Base-by-base conservation (phyloP, 2,888 invertebrate species). In the Caenorhabditis sulstoni region DNA sequence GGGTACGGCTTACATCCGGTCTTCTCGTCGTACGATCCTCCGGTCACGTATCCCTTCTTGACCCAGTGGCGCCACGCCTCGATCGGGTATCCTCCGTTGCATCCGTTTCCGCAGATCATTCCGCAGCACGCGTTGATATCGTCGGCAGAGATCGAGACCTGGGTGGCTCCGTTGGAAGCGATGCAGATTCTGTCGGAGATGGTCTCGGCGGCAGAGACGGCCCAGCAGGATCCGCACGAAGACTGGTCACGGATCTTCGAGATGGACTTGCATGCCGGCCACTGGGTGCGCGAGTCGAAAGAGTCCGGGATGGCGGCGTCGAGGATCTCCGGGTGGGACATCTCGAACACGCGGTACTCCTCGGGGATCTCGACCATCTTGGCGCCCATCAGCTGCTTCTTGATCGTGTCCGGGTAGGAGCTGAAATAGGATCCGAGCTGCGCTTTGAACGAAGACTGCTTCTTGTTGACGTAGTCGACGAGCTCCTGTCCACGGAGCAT, bases 31-130 rank as follows among this genome's bases (percentile, higher is more conserved):
- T 81, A 85, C 71, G 93, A 92, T 0, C 96, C 96, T 45, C 96
- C 96, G 59, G 95, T 95, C 0, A 96, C 96, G 59, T 96, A 92
- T 3, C 96, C 96, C 61, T 93, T 93, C 73, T 93, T 92, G 23
- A 94, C 94, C 94, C 95, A 96, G 91, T 94, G 95, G 59, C 93
- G 92, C 96, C 96, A 96, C 12, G 96, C 96, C 16, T 93, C 92
- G 0, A 94, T 93, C 4, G 94, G 94, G 90, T 93, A 94, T 3
- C 96, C 96, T 29, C 95, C 96, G 88, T 94, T 93, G 90, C 95
- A 95, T 61, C 92, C 91, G 67, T 87, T 85, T 76, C 92, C 91
- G 86, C 91, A 92, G 3, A 74, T 44, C 18, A 49, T 62, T 78
- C 92, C 92, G 57, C 85, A 86, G 87, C 92, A 92, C 4, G 90